Base-by-base conservation (phyloP, 2,888 invertebrate genomes). In the Hedya salicella region DNA sequence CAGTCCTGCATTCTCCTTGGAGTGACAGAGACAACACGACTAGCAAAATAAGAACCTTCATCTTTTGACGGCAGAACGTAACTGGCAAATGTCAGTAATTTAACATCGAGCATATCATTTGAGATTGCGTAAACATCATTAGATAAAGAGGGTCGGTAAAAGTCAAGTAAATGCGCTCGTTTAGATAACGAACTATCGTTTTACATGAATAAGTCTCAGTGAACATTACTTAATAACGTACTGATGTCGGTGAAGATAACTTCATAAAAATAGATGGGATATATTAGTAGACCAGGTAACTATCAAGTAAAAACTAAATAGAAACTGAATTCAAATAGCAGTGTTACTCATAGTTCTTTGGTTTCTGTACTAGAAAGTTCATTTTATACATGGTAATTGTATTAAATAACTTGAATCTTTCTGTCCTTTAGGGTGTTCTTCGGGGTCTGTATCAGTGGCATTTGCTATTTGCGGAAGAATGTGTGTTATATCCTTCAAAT, bases 1-100 rank as follows among this genome's bases (percentile, higher is more conserved):
- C 78, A 4, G 82, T 78, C 69, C 83, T 76, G 46, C 78, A 72
- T 68, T 80, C 78, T 67, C 81, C 74, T 63, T 75, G 73, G 54
- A 74, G 72, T 21, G 73, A 69, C 21, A 76, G 56, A 44, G 76
- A 72, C 62, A 83, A 68, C 44, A 80, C 70, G 62, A 78, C 62
- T 42, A 75, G n/a, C 6, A 72, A 40, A 50, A 76, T 61, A 46
- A 77, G 66, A 65, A 73, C 73, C 73, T 78, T 83, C 86, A 85
- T 86, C 70, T 76, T 81, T 80, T 54, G 71, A 67, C 73, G 69
- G 17, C 56, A 59, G 63, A 71, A 49, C 9, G 53, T 36, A 68
- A 67, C 67, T 54, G 62, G 67, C 48, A 71, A 81, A 73, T 79
- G 80, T 68, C 69, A 70, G 62, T 57, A 5, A 61, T 62, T 63